Percentiles rank a stretch among this genome's conserved stretches.
phyloP scores from a whole-genome alignment of 2,797 vertebrate species.

The Odontamblyopus rebecca region DNA sequence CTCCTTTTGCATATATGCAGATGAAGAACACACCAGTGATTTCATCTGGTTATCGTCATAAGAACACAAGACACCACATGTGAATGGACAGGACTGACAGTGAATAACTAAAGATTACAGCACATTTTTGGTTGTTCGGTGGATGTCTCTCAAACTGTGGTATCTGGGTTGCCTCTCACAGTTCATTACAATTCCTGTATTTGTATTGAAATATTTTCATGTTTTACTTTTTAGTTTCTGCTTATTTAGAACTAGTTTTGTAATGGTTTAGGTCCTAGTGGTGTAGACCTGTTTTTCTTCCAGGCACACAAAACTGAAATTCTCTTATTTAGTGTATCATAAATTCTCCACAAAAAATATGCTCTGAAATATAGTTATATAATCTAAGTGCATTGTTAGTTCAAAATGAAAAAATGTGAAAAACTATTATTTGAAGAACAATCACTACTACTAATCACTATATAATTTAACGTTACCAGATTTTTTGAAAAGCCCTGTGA shows the following conservation, averaged over 20 bases:
- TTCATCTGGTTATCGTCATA: constrained; percentile 13
- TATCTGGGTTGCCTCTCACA: neutral
- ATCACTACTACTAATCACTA: too few species aligned
- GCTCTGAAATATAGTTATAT: neutral
- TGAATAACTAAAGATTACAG: neutral
- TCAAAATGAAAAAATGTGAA: neutral
- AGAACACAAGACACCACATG: neutral
- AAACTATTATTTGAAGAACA: too few species aligned
- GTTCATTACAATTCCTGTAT: neutral
- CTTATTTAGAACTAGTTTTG: too few species aligned
- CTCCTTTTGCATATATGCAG: neutral
- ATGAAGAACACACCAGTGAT: neutral
- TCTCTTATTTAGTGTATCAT: too few species aligned
- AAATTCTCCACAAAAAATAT: neutral
- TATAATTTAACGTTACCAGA: too few species aligned
- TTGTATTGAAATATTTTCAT: neutral
- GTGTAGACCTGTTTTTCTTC: neutral
- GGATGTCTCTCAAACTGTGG: neutral
- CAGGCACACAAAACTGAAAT: neutral
- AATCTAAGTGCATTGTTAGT: neutral
- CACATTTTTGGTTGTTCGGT: neutral
- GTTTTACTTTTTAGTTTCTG: neutral
- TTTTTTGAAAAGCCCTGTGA: too few species aligned
- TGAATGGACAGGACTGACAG: neutral
- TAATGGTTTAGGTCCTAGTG: too few species aligned